Evolutionary conservation across 2,888 invertebrate genomes (phyloP), one percentile per base, ranked within the genome.

Genomic region (Nineta flava): DNA sequence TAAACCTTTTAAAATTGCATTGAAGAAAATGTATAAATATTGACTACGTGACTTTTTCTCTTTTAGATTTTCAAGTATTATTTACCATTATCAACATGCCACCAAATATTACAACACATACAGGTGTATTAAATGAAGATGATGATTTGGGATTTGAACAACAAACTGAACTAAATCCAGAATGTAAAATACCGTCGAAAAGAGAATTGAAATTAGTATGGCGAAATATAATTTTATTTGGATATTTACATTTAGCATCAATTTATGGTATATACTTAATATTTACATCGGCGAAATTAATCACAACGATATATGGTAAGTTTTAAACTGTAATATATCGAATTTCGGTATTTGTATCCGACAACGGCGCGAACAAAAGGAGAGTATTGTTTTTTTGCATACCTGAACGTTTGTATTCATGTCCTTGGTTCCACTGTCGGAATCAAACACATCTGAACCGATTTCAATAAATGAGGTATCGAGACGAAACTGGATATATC

Each of bases 141-240:
- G 13, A 31, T 13, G 32, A 45, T 26, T 13, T 10, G 12, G 15
- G 31, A 45, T 13, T 26, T 26, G 6, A 26, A 26, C 26, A 26
- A 3, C 19, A 19, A 19, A 19, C 2, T 26, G 45, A 45, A 21
- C 12, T 26, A 2, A 31, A 45, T 7, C n/a, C 9, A 45, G 12
- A 21, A 13, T 21, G 26, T 1, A 31, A 21, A 45, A 45, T 12
- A 4, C 45, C 26, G 31, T 15, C 19, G 40, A 13, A 40, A 12
- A 15, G 17, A 54, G 58, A 61, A 62, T 78, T 80, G 77, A 71
- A 80, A 56, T 79, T 87, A 55, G 86, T 86, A 1, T 87, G 87
- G 87, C 74, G 79, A 62, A 87, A 87, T 64, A 80, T 87, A 0
- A 61, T 83, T 4, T 78, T 79, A 5, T 87, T 87, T 60, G 57